Percentiles rank a stretch among this genome's conserved stretches.
These are phyloP conservation scores for Parazoanthus swiftii DNA, from an alignment of 92 coral and sea anemone species.

Conservation along the genomic window DNA sequence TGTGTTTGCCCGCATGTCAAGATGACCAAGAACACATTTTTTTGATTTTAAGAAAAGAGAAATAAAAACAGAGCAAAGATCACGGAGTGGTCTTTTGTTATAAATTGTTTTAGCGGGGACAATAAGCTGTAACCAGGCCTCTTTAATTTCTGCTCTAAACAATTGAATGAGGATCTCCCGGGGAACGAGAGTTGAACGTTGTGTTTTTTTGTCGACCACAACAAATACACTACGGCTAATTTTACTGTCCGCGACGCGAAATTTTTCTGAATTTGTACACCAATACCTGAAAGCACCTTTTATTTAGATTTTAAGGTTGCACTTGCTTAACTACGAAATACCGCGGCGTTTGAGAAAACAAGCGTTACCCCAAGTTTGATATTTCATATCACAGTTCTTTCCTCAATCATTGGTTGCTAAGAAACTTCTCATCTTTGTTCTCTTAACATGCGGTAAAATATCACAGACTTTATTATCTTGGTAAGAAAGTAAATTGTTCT, in stretches of 20 bases:
- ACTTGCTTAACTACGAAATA: conserved; percentile 14
- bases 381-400: conserved; percentile 34
- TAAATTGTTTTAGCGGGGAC: conserved; percentile 39
- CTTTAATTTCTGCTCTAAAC: conserved; percentile 28
- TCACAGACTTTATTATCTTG: conserved; percentile 33
- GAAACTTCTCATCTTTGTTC: conserved; percentile 42
- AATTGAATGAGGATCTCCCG: conserved; percentile 37
- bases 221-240: background rate
- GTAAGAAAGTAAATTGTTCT: conserved; percentile 28
- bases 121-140: conserved; percentile 25
- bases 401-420: conserved; percentile 39
- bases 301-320: background rate
- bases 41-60: conserved; percentile 19
- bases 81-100: conserved; percentile 36
- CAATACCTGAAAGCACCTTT: background rate
- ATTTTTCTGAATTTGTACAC: background rate
- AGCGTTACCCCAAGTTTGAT: conserved; percentile 10
- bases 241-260: background rate
- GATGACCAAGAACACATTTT: background rate
- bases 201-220: conserved; percentile 18
- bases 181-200: conserved; percentile 20
- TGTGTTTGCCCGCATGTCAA: conserved; percentile 29
- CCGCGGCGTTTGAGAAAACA: conserved; percentile 21
- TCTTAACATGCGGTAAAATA: conserved; percentile 35
- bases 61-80: conserved; percentile 44